Evolutionary conservation across 2,888 invertebrate genomes (phyloP).

Genomic region (Heliconius sara): DNA sequence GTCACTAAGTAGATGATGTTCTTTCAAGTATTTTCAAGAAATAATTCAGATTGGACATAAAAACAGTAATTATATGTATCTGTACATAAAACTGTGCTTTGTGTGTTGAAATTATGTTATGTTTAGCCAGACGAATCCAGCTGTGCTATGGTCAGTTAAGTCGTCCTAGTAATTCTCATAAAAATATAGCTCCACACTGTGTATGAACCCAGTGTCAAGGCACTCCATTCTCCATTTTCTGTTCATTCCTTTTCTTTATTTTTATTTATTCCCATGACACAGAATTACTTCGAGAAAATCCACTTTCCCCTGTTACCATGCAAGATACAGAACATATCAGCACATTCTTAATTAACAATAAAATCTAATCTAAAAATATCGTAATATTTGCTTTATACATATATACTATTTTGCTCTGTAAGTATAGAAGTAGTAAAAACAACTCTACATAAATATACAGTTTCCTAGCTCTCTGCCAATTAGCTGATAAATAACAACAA

Average conservation of each 20-base stretch:
- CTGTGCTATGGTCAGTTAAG: background rate
- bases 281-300: no score
- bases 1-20: background rate
- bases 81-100: background rate
- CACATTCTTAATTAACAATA: no score
- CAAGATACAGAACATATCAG: no score
- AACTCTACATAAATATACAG: background rate
- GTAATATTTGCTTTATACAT: background rate
- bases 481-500: conserved; percentile 2
- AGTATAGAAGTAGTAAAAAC: background rate
- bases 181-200: background rate
- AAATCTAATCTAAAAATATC: background rate
- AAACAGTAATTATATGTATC: background rate
- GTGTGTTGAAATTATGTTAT: background rate
- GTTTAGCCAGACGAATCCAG: no score
- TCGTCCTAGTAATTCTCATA: background rate
- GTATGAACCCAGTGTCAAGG: no score
- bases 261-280: no score
- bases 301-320: no score
- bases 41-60: background rate
- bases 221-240: no score
- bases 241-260: no score
- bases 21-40: background rate
- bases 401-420: background rate
- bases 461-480: background rate